Evolutionary conservation across 2,113 vertebrate species (phyloP).

Genomic region (Beaufortia kweichowensis): DNA sequence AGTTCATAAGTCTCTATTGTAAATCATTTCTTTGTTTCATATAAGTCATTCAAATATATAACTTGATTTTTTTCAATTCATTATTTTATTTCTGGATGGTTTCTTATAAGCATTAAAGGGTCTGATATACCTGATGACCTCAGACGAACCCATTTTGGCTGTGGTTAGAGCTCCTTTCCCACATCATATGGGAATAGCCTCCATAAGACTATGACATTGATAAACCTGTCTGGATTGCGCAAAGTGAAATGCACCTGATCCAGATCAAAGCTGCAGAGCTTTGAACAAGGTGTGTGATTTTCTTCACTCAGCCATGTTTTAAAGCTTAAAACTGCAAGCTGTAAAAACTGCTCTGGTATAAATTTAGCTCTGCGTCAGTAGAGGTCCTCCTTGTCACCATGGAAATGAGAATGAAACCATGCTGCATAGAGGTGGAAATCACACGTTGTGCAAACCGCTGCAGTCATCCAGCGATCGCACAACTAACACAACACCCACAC

Average conservation of each 20-base stretch:
- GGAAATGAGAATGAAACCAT: conserved; percentile 44
- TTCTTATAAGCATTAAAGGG: neutral
- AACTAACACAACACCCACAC: conserved; percentile 26
- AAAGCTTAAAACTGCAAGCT: neutral
- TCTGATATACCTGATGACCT: neutral
- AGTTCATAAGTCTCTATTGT: too few relatives aligned
- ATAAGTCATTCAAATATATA: too few relatives aligned
- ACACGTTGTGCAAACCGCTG: conserved; percentile 24
- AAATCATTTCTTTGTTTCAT: too few relatives aligned
- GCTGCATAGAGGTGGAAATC: conserved; percentile 37
- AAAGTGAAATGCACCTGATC: neutral
- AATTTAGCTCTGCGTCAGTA: conserved; percentile 32
- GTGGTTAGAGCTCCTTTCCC: neutral
- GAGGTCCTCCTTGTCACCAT: conserved; percentile 41
- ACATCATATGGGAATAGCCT: neutral
- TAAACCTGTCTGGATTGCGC: neutral
- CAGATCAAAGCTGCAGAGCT: neutral
- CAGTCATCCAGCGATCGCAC: conserved; percentile 2
- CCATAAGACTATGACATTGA: neutral
- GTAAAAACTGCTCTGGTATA: conserved; percentile 17
- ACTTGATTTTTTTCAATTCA: too few relatives aligned
- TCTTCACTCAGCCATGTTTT: neutral
- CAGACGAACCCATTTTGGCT: neutral
- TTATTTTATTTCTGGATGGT: neutral
- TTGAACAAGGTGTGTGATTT: neutral